Percentiles rank a stretch among this genome's conserved stretches.
These are phyloP conservation scores for Erebia epiphron DNA, from an alignment of 2,888 invertebrate genomes.

Conservation along the genomic window DNA sequence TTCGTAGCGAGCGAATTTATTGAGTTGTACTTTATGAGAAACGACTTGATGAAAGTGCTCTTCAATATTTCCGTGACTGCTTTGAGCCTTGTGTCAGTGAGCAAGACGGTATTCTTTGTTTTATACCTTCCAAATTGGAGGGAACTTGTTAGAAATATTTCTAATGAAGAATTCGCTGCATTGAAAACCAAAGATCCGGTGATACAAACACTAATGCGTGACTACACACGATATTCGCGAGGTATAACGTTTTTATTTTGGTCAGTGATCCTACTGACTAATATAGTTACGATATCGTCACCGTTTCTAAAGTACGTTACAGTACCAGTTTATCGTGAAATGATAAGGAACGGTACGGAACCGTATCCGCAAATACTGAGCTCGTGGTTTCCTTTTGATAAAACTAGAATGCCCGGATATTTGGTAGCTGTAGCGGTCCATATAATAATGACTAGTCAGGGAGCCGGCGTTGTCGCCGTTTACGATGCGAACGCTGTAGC, in stretches of 20 bases:
- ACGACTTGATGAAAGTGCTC: constrained; percentile 54
- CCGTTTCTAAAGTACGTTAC: constrained; percentile 56
- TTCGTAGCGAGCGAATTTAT: constrained; percentile 52
- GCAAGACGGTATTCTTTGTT: constrained; percentile 51
- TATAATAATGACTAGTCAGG: constrained; percentile 52
- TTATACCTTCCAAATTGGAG: constrained; percentile 48
- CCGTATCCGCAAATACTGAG: constrained; percentile 59
- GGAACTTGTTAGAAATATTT: constrained; percentile 46
- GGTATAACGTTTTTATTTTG: constrained; percentile 57
- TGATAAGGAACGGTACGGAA: constrained; percentile 50
- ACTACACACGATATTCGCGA: constrained; percentile 58
- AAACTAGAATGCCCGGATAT: constrained; percentile 59
- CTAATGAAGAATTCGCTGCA: constrained; percentile 52
- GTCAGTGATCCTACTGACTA: constrained; percentile 53
- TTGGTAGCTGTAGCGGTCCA: constrained; percentile 51
- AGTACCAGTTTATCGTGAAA: constrained; percentile 48
- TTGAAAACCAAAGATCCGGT: constrained; percentile 43
- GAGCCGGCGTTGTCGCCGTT: constrained; percentile 53
- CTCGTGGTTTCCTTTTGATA: constrained; percentile 69
- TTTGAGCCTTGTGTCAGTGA: constrained; percentile 49
- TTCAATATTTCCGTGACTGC: constrained; percentile 55
- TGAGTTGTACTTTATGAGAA: constrained; percentile 53
- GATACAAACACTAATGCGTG: constrained; percentile 43
- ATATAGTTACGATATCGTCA: constrained; percentile 46
- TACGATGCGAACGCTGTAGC: constrained; percentile 60